Evolutionary conservation across 2,797 vertebrate genomes (phyloP).

Genomic region (Galago senegalensis): DNA sequence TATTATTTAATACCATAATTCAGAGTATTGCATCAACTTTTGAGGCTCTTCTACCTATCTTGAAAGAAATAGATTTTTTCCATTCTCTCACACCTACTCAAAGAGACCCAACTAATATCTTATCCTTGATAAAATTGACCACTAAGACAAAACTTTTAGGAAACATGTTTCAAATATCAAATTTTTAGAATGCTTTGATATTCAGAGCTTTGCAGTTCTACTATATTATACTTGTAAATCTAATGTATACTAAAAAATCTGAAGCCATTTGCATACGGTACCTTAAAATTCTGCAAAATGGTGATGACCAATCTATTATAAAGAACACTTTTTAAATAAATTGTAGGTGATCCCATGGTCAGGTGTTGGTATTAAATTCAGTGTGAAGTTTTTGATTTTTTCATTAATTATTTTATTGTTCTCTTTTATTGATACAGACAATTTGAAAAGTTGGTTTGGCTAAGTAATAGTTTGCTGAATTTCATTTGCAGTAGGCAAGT

Average conservation of each 20-base stretch:
- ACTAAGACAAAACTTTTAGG: background rate
- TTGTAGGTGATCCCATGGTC: background rate
- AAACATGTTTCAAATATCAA: background rate
- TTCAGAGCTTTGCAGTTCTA: background rate
- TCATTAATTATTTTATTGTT: conserved; percentile 19
- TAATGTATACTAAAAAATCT: background rate
- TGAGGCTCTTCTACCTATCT: background rate
- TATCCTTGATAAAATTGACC: background rate
- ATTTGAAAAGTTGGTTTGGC: background rate
- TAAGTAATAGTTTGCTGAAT: background rate
- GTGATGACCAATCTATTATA: background rate
- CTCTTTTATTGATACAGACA: background rate
- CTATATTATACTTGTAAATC: background rate
- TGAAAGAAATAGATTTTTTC: background rate
- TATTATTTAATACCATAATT: background rate
- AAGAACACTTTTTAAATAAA: background rate
- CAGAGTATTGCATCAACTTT: background rate
- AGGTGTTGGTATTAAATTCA: background rate
- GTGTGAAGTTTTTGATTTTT: background rate
- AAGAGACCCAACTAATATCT: conserved; percentile 19
- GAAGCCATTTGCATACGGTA: background rate
- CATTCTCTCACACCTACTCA: background rate
- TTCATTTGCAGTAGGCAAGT: background rate
- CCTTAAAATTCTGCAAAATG: background rate
- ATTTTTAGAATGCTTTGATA: background rate